A percentile compares a stretch with the other conserved stretches of the same genome.
These are phyloP conservation scores for Amazona vittata DNA, from an alignment of 2,113 vertebrate genomes.

Conservation along the genomic window DNA sequence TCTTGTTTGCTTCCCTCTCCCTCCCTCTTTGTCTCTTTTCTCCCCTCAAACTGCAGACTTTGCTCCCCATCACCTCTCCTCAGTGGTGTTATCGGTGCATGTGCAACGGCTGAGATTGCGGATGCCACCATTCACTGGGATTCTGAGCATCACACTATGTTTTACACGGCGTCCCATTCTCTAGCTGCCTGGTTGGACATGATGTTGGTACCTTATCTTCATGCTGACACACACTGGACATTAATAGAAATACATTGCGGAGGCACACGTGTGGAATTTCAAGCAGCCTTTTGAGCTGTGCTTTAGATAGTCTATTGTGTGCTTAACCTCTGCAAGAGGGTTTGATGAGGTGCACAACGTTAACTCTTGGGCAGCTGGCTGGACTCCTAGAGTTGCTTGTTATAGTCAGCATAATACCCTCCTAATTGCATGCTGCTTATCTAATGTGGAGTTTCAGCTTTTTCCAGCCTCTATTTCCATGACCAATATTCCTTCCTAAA, in stretches of 20 bases:
- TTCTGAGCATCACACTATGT: slow-evolving; percentile 84
- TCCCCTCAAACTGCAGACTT: background rate
- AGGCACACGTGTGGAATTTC: slow-evolving; percentile 82
- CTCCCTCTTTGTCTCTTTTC: background rate
- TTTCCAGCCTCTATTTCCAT: slow-evolving; percentile 8
- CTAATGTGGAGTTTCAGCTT: slow-evolving; percentile 36
- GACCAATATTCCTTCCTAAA: background rate
- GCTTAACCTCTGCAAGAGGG: slow-evolving; percentile 74
- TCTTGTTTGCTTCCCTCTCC: background rate
- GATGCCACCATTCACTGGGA: slow-evolving; percentile 65
- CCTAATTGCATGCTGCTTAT: background rate
- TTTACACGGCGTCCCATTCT: slow-evolving; percentile 81
- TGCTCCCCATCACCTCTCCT: background rate
- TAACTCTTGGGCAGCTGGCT: slow-evolving; percentile 61
- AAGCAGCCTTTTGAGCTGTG: slow-evolving; percentile 71
- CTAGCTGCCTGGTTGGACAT: slow-evolving; percentile 79
- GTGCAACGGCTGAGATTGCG: slow-evolving; percentile 37
- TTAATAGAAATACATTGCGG: slow-evolving; percentile 88
- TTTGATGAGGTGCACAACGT: slow-evolving; percentile 69
- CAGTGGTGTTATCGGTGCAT: background rate
- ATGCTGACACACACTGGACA: slow-evolving; percentile 85
- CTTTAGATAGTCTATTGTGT: slow-evolving; percentile 82
- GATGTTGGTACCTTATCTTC: slow-evolving; percentile 88
- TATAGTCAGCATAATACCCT: slow-evolving; percentile 1
- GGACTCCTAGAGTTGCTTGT: background rate